These are phyloP conservation scores for Cenopis cana DNA, from an alignment of 2,888 invertebrate genomes.

Conservation along the genomic window DNA sequence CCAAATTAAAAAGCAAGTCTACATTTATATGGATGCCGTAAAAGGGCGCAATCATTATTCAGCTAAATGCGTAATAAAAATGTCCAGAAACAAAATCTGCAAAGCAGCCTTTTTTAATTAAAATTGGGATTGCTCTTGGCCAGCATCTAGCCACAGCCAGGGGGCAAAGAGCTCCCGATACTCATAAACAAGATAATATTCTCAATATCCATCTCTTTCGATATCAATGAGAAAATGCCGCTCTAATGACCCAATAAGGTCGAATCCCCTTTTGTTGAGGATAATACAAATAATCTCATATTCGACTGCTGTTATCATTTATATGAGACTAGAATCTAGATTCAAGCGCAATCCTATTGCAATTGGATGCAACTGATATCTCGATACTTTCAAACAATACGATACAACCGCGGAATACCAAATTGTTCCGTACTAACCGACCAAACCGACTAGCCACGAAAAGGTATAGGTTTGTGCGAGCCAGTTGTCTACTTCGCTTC, in stretches of 20 bases:
- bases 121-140: too few relatives aligned
- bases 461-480: neutral
- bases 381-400: conserved; percentile 41
- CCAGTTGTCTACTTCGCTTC: neutral
- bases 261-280: neutral
- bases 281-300: neutral
- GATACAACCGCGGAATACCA: conserved; percentile 31
- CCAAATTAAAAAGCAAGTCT: too few relatives aligned
- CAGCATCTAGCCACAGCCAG: too few relatives aligned
- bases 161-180: too few relatives aligned
- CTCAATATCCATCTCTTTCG: too few relatives aligned
- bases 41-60: too few relatives aligned
- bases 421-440: conserved; percentile 12
- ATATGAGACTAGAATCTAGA: conserved; percentile 4
- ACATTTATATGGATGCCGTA: too few relatives aligned
- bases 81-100: neutral
- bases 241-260: too few relatives aligned
- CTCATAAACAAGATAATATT: too few relatives aligned
- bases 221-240: too few relatives aligned
- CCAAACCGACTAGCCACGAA: neutral
- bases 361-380: conserved; percentile 33
- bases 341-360: conserved; percentile 25
- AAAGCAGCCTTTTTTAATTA: neutral
- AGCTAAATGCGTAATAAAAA: too few relatives aligned
- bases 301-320: neutral